Evolutionary conservation across 2,797 vertebrate species (phyloP).

Genomic region (Ctenopoma multispine): DNA sequence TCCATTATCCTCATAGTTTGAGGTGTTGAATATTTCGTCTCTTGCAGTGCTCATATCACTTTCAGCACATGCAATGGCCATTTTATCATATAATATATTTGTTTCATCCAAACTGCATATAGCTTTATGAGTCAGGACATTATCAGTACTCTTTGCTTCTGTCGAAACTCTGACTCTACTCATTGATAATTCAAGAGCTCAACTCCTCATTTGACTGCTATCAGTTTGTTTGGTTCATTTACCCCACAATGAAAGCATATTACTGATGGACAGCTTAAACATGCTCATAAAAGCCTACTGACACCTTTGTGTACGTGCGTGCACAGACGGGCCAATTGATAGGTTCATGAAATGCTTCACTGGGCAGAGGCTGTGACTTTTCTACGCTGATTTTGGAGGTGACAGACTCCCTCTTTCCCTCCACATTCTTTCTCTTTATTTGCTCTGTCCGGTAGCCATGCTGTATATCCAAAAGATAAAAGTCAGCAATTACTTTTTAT

Average conservation of each 20-base stretch:
- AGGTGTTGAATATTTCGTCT: neutral
- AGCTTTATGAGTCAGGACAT: slow-evolving; percentile 30
- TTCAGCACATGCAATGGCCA: slow-evolving; percentile 30
- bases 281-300: slow-evolving; percentile 64
- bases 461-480: slow-evolving; percentile 21
- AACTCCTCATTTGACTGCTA: slow-evolving; percentile 68
- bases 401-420: slow-evolving; percentile 50
- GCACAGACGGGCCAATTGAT: slow-evolving; percentile 60
- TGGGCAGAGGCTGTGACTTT: slow-evolving; percentile 51
- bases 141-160: slow-evolving; percentile 43
- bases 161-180: slow-evolving; percentile 47
- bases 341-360: slow-evolving; percentile 69
- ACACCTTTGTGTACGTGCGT: slow-evolving; percentile 44
- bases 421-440: slow-evolving; percentile 10
- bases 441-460: neutral
- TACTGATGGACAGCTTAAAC: slow-evolving; percentile 74
- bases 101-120: slow-evolving; percentile 23
- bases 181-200: slow-evolving; percentile 46
- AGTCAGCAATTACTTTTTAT: slow-evolving; percentile 23
- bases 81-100: slow-evolving; percentile 44
- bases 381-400: slow-evolving; percentile 62
- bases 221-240: slow-evolving; percentile 77
- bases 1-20: slow-evolving; percentile 20
- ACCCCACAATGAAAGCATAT: slow-evolving; percentile 69
- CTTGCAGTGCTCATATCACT: slow-evolving; percentile 4